Evolutionary conservation across 2,113 vertebrate species (phyloP).

Genomic region (Salvelinus alpinus): DNA sequence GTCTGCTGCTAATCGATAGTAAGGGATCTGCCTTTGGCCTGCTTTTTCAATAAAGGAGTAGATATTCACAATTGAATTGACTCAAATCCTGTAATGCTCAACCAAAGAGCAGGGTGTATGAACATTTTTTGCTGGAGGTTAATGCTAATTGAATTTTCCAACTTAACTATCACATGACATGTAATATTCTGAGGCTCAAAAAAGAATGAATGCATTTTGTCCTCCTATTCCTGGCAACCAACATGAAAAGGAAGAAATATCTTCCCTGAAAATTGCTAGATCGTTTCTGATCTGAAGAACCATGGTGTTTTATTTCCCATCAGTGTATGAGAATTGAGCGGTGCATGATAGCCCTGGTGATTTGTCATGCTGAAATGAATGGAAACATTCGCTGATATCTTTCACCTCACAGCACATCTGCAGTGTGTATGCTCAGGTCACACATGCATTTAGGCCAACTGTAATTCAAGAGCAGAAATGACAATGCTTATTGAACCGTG

Average conservation of each 20-base stretch:
- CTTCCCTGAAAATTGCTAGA: neutral
- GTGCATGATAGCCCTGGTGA: neutral
- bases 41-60: neutral
- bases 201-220: constrained; percentile 2
- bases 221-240: neutral
- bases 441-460: neutral
- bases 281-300: neutral
- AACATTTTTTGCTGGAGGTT: neutral
- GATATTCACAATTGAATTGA: neutral
- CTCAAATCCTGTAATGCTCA: neutral
- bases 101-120: neutral
- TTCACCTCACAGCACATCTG: neutral
- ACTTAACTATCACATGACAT: neutral
- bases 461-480: neutral
- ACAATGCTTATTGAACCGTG: neutral
- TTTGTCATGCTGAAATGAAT: neutral
- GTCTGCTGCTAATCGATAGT: neutral
- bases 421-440: neutral
- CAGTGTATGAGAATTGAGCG: neutral
- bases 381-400: neutral
- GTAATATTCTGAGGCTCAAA: neutral
- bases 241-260: neutral
- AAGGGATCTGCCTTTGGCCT: neutral
- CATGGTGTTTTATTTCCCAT: neutral
- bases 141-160: constrained; percentile 31